Conservation (phyloP, 2,113 vertebrate species). For the Hyla sarda region DNA sequence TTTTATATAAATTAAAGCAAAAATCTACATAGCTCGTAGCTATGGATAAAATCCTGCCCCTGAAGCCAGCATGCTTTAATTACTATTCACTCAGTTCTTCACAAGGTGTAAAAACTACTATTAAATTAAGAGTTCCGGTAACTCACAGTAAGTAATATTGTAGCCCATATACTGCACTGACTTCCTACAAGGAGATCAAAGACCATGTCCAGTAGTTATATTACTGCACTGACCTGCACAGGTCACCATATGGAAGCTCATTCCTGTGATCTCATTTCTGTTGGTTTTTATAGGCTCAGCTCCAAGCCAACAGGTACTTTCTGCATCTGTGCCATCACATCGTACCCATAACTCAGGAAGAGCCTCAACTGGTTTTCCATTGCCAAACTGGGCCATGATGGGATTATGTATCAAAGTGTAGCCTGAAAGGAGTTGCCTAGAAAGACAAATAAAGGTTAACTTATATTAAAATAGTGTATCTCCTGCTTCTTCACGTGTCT, state of each 20-base stretch:
- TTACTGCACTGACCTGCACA: conserved; percentile 78
- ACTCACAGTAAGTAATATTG: neutral
- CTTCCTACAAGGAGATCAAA: neutral
- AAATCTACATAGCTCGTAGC: too few species aligned
- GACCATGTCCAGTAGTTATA: neutral
- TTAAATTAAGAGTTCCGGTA: too few species aligned
- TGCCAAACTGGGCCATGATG: conserved; percentile 70
- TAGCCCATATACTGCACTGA: neutral
- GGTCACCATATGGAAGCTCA: conserved; percentile 78
- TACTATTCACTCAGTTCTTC: neutral
- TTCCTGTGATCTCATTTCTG: conserved; percentile 72
- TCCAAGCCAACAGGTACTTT: conserved; percentile 86
- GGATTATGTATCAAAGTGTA: conserved; percentile 88
- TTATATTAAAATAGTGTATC: too few species aligned
- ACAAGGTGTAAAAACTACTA: too few species aligned
- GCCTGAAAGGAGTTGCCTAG: conserved; percentile 87
- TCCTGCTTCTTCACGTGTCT: neutral
- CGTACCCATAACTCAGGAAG: conserved; percentile 88
- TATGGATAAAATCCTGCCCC: too few species aligned
- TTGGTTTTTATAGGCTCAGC: conserved; percentile 78
- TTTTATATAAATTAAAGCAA: too few species aligned
- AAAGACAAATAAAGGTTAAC: conserved; percentile 36
- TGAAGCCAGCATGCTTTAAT: too few species aligned
- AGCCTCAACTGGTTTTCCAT: conserved; percentile 46
- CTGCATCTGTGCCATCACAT: conserved; percentile 86